A percentile compares a stretch with the other conserved stretches of the same genome.
Evolutionary conservation across 2,113 vertebrate genomes (phyloP).

Genomic region (Seriola aureovittata): DNA sequence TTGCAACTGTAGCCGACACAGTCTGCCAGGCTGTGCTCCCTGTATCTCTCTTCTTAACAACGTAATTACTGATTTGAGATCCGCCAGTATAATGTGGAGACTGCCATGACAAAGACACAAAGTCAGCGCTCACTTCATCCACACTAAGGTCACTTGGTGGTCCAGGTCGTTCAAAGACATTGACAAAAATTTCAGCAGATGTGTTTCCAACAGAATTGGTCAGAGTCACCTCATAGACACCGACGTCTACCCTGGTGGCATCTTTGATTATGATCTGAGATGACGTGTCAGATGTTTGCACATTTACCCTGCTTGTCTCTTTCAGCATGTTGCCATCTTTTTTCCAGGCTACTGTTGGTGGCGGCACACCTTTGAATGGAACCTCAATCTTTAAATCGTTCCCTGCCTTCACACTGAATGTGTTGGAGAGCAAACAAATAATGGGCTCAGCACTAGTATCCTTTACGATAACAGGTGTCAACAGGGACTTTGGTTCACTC

Average conservation of each 20-base stretch:
- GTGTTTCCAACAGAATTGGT: conserved; percentile 89
- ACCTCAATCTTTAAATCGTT: conserved; percentile 97
- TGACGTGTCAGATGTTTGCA: conserved; percentile 88
- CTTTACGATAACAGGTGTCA: conserved; percentile 90
- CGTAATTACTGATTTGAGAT: conserved; percentile 96
- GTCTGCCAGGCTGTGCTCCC: conserved; percentile 92
- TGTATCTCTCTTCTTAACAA: conserved; percentile 96
- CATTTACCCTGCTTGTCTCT: conserved; percentile 95
- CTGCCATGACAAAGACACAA: conserved; percentile 92
- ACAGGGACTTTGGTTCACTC: conserved; percentile 93
- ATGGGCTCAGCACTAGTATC: conserved; percentile 91
- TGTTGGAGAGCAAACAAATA: conserved; percentile 91
- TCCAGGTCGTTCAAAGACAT: conserved; percentile 96
- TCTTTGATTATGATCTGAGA: conserved; percentile 93
- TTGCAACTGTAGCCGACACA: conserved; percentile 96
- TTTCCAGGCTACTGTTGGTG: conserved; percentile 90
- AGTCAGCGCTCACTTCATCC: conserved; percentile 95
- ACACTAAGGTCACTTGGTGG: conserved; percentile 89
- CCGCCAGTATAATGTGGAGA: conserved; percentile 95
- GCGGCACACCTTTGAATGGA: conserved; percentile 92
- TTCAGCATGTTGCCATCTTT: conserved; percentile 92
- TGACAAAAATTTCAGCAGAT: conserved; percentile 88
- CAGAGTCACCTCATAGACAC: conserved; percentile 91
- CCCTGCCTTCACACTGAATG: conserved; percentile 92
- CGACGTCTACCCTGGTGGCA: conserved; percentile 90